phyloP scores from a whole-genome alignment of 2,113 vertebrate genomes.

The Tonatia bakeri region DNA sequence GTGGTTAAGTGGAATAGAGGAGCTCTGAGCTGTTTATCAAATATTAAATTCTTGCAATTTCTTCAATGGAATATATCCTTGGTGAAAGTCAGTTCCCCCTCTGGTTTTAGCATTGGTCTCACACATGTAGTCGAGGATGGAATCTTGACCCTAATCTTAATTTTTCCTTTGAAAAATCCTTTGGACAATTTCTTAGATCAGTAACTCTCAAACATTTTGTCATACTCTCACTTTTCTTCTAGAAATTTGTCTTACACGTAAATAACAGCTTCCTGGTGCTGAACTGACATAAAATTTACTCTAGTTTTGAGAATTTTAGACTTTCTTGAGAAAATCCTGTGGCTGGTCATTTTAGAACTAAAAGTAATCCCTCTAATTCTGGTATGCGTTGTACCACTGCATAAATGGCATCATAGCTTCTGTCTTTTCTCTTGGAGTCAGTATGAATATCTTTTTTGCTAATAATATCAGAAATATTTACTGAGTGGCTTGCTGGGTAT shows the following conservation, averaged over 20 bases:
- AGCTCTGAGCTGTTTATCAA: conserved; percentile 32
- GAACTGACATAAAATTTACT: conserved; percentile 46
- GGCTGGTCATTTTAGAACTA: conserved; percentile 7
- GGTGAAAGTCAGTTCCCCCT: neutral
- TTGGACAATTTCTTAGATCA: conserved; percentile 2
- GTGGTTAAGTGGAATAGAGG: neutral
- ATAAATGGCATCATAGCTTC: neutral
- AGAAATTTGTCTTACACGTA: conserved; percentile 11
- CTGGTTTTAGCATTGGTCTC: conserved; percentile 15
- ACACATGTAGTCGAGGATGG: neutral
- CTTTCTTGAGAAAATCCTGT: conserved; percentile 5
- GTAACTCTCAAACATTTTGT: neutral
- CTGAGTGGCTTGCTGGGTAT: neutral
- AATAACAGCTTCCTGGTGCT: conserved; percentile 29
- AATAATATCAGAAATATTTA: conserved; percentile 3
- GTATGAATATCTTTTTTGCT: neutral
- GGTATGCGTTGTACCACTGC: neutral
- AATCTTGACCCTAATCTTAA: neutral
- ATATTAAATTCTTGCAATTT: neutral
- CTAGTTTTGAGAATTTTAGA: conserved; percentile 21
- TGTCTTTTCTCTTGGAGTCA: neutral
- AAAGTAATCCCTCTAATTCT: neutral
- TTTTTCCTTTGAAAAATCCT: conserved; percentile 31
- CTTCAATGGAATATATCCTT: conserved; percentile 14
- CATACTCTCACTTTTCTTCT: neutral